phyloP scores from a whole-genome alignment of 2,113 vertebrate genomes.

The Spea multiplicata region DNA sequence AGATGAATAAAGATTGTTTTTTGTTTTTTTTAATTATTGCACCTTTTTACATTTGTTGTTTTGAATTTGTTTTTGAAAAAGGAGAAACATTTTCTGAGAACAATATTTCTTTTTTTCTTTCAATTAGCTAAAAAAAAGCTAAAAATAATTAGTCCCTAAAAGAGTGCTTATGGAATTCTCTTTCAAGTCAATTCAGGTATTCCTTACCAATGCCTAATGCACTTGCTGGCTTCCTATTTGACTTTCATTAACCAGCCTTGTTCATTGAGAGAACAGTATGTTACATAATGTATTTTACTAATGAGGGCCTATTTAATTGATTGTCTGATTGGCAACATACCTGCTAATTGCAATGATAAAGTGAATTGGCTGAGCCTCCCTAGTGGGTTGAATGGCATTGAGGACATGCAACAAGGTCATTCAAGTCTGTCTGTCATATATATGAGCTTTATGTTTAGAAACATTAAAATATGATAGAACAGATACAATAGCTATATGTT shows the following conservation, averaged over 20 bases:
- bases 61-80: too few species aligned
- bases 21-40: too few species aligned
- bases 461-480: too few species aligned
- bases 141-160: background rate
- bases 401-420: constrained; percentile 74
- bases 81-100: too few species aligned
- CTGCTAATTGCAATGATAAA: constrained; percentile 87
- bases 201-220: constrained; percentile 52
- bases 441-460: too few species aligned
- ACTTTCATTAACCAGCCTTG: constrained; percentile 69
- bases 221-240: constrained; percentile 55
- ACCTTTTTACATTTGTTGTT: too few species aligned
- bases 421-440: too few species aligned
- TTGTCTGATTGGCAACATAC: constrained; percentile 82
- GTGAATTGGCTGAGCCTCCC: constrained; percentile 75
- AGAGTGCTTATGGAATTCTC: constrained; percentile 14
- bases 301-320: constrained; percentile 85
- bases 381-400: constrained; percentile 67
- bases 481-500: too few species aligned
- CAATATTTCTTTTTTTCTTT: too few species aligned
- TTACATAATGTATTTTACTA: constrained; percentile 79
- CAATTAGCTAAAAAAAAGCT: too few species aligned
- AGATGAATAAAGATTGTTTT: too few species aligned
- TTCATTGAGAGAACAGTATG: constrained; percentile 67
- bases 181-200: constrained; percentile 25